Conservation (phyloP, 2,113 vertebrate genomes). For the Calypte anna region DNA sequence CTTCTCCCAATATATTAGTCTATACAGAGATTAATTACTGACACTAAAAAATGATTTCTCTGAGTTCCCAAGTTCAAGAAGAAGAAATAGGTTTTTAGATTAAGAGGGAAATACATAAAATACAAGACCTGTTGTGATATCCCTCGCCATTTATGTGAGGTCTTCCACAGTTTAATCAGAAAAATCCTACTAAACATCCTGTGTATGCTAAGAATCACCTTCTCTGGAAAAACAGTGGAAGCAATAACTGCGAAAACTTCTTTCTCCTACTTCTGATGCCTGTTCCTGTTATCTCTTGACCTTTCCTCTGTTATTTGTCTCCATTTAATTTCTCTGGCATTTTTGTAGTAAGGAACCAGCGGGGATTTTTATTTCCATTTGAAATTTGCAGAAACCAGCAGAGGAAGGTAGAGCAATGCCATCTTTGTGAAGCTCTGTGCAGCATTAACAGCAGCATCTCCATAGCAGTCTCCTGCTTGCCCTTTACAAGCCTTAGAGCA, state of each 20-base stretch:
- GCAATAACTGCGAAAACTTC: background rate
- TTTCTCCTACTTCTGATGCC: background rate
- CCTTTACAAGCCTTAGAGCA: background rate
- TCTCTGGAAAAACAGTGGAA: background rate
- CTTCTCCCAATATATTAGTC: background rate
- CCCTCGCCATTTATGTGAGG: background rate
- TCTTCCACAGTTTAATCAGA: background rate
- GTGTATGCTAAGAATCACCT: too few species aligned
- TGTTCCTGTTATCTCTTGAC: background rate
- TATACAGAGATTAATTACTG: constrained; percentile 32
- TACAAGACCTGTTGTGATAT: constrained; percentile 44
- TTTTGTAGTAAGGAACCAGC: background rate
- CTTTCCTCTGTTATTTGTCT: background rate
- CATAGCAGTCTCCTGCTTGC: background rate
- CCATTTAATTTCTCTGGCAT: background rate
- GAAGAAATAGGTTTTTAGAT: constrained; percentile 44
- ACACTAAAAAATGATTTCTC: constrained; percentile 48
- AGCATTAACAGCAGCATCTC: background rate
- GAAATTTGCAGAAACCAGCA: background rate
- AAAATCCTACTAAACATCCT: background rate
- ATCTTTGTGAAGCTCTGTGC: background rate
- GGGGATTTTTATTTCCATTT: background rate
- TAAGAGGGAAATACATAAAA: constrained; percentile 20
- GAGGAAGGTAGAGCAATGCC: background rate
- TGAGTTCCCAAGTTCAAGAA: constrained; percentile 28